Base-by-base conservation (phyloP, 2,888 invertebrate species). In the Eupelmus urozonus region DNA sequence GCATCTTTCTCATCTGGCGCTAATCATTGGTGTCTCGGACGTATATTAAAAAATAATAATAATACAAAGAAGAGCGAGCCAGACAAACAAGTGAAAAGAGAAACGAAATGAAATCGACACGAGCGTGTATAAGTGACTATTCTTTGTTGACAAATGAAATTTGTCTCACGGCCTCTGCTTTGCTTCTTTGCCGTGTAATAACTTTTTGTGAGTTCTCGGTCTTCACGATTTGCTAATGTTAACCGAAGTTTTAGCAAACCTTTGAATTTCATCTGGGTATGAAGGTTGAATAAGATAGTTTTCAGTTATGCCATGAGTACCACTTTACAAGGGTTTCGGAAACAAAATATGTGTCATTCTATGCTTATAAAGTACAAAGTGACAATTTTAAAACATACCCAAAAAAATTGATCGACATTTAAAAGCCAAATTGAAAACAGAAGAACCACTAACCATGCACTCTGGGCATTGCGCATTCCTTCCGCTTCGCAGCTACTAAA, bases 11-110 rank as follows among this genome's bases (percentile, higher is more conserved):
- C 66, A 66, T 66, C 23, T 66, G 3, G 29, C 16, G 34, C 53
- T 66, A 53, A 66, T 66, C 66, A 66, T 51, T 51, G 51, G 66
- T 18, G 20, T 34, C 51, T 51, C 42, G 7, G 27, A 57, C 34
- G 34, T 34, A 34, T n/a, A 34, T 34, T 3, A 34, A 34, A 34
- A n/a, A n/a, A n/a, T n/a, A n/a, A n/a, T n/a, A n/a, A n/a, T n/a
- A n/a, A 34, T 34, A n/a, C 7, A 65, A n/a, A 5, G 65, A 18
- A 3, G 9, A 23, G 27, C n/a, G 45, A 18, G 9, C 42, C 42
- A 42, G 29, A 62, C 16, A 25, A 63, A 63, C 40, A 63, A 49
- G 11, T 27, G 11, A 11, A 23, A 27, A 23, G 3, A 45, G 9
- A 34, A 34, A 34, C n/a, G 65, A 49, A 49, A 25, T 25, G 25